phyloP scores from a whole-genome alignment of 2,797 vertebrate species.

The Tolypeutes matacus region DNA sequence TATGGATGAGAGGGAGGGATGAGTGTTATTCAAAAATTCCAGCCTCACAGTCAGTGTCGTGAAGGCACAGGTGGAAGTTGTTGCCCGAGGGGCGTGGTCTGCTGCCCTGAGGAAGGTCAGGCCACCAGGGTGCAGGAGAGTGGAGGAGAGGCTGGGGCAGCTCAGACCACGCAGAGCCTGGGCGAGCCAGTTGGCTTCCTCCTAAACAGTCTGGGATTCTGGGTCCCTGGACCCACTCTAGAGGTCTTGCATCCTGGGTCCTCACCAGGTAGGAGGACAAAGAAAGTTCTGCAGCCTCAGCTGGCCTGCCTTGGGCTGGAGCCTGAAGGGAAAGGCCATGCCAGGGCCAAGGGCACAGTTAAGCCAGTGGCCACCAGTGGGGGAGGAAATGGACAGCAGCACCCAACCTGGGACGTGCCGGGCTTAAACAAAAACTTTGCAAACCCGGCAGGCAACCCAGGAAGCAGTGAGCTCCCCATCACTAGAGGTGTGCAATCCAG shows the following conservation, averaged over 20 bases:
- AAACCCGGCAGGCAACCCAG: neutral
- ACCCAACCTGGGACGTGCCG: neutral
- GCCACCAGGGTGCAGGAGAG: neutral
- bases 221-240: too few species aligned
- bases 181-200: neutral
- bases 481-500: neutral
- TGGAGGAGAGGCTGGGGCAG: too few species aligned
- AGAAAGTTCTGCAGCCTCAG: neutral
- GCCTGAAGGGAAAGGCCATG: neutral
- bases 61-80: neutral
- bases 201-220: neutral
- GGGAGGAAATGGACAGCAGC: neutral
- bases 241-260: too few species aligned
- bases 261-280: too few species aligned
- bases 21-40: neutral
- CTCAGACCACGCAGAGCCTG: neutral
- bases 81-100: neutral
- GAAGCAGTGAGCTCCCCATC: neutral
- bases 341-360: neutral
- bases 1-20: neutral
- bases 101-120: neutral
- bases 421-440: neutral
- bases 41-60: rapidly evolving
- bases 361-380: neutral
- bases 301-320: neutral